Evolutionary conservation across 2,888 invertebrate species (phyloP), one percentile per base, ranked within the genome.

Genomic region (Phaedon cochleariae): DNA sequence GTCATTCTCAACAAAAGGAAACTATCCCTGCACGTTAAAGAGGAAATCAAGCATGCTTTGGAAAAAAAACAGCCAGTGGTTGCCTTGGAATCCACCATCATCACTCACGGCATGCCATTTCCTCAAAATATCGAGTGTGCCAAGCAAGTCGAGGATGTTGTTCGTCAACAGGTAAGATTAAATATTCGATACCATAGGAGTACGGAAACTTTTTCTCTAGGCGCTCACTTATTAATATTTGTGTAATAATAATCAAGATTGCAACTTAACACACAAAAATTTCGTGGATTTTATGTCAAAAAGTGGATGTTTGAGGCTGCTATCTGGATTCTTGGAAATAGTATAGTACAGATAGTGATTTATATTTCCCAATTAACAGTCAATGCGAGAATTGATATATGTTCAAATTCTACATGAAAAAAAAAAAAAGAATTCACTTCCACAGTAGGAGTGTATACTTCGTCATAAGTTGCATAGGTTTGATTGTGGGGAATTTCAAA

Each of bases 101-200:
- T 99, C 67, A 98, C 98, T 0, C 98, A 99, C 85, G 99, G 99
- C 46, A 95, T 99, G 94, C 97, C 98, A 0, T 93, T 90, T 84
- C 98, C 98, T 0, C 86, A 92, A 58, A 99, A 99, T 85, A 85
- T 96, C 54, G 85, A 92, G 72, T 97, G 96, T 31, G 97, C 97
- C 3, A 65, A 89, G 45, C 86, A 89, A 79, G 93, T 97, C 0
- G 96, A 98, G 84, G 84, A 89, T 58, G 88, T 92, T 66, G 89
- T 98, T 20, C 87, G 91, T 75, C 79, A 87, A 69, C 85, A 89
- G 84, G 92, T 92, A 82, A 83, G 73, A 7, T 15, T 46, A 2
- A 46, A 12, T 21, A 20, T 20, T 20, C 41, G 12, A 0, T 52
- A 18, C 12, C 31, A 41, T 41, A 15, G 41, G 41, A 15, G 41